Evolutionary conservation across 2,888 invertebrate genomes (phyloP).

Genomic region (Melieria picta): DNA sequence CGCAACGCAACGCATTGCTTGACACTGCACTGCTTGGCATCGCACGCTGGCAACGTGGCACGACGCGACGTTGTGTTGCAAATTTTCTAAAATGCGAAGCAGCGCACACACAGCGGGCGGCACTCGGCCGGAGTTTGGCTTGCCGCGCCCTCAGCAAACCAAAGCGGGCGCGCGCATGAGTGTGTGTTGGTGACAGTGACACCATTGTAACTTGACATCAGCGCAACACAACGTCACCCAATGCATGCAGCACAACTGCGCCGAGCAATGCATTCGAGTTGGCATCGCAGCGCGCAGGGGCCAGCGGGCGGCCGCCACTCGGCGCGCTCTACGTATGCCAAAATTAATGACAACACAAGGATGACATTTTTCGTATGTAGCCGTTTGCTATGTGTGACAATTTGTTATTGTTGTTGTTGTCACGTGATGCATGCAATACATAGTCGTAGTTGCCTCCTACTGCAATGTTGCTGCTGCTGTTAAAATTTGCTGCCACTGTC

Average conservation of each 20-base stretch:
- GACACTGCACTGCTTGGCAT: background rate
- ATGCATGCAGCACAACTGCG: conserved; percentile 9
- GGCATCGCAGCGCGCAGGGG: conserved; percentile 35
- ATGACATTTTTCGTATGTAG: conserved; percentile 30
- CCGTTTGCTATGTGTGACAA: conserved; percentile 15
- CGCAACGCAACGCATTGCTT: conserved; percentile 28
- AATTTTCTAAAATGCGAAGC: conserved; percentile 36
- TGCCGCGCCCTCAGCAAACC: background rate
- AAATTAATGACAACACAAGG: conserved; percentile 38
- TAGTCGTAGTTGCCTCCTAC: conserved; percentile 19
- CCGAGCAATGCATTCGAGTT: conserved; percentile 27
- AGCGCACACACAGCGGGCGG: conserved; percentile 28
- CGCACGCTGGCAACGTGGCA: background rate
- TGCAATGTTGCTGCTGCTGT: conserved; percentile 2
- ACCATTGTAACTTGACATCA: conserved; percentile 58
- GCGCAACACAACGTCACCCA: conserved; percentile 32
- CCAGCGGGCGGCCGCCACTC: background rate
- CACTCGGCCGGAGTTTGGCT: background rate
- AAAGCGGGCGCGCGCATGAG: background rate
- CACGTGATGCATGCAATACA: conserved; percentile 18
- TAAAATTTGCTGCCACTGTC: conserved; percentile 7
- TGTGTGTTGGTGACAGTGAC: conserved; percentile 43
- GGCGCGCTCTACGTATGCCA: conserved; percentile 5
- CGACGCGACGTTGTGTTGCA: conserved; percentile 1
- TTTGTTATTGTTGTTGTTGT: conserved; percentile 15